Base-by-base conservation (phyloP, 2,797 vertebrate species). In the Smutsia temminckii region DNA sequence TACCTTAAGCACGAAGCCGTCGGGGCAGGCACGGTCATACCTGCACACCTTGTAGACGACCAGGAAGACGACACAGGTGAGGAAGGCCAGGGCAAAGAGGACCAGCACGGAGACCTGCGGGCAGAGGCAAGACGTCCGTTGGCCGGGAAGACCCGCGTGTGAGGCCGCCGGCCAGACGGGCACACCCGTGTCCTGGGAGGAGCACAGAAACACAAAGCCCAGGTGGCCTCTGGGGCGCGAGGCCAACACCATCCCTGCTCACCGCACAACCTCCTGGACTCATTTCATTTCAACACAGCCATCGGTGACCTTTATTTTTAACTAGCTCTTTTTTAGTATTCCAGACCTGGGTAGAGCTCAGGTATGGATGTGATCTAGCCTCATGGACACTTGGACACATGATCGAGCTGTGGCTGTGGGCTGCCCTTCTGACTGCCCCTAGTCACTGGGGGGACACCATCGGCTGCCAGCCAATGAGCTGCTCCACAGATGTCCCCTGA, bases 11-110 rank as follows among this genome's bases (percentile, higher is more conserved):
- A 99, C 96, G 61, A 99, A 99, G 95, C 99, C 99, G 89, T 99
- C 99, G 0, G 99, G 99, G 98, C 99, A 99, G 37, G 99, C 99
- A 89, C 99, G 99, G 96, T 99, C 99, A 5, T 99, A 99, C 98
- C 99, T 99, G 98, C 99, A 99, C 97, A 99, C 99, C 98, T 99
- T 99, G 98, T 99, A 99, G 98, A 99, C 99, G 2, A 99, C 99
- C 98, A 99, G 98, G 98, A 99, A 99, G 97, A 99, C 99, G 87
- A 99, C 98, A 61, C 99, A 99, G 0, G 99, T 99, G 98, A 99
- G 98, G 98, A 99, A 99, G 0, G 99, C 99, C 98, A 99, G 98
- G 74, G 99, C 99, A 80, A 99, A 99, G 96, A 99, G 99, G 97
- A 99, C 99, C 98, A 99, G 98, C 98, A 99, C 98, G 0, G 99